A percentile compares a stretch with the other conserved stretches of the same genome.
phyloP scores from a whole-genome alignment of 1,140 invertebrate species.

The Caenorhabditis inopinata region DNA sequence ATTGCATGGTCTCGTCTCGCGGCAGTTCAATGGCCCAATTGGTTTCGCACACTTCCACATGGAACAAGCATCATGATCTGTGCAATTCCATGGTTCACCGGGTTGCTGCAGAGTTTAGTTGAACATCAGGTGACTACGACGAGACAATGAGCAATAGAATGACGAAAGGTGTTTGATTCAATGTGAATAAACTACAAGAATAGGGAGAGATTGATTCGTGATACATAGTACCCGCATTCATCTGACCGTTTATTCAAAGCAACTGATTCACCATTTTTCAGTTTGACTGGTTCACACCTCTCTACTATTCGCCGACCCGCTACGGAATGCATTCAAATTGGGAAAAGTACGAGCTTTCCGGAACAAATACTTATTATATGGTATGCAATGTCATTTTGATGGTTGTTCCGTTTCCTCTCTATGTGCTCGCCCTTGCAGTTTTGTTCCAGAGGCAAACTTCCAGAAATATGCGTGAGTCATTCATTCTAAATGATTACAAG shows the following conservation, averaged over 20 bases:
- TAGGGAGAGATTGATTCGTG: too few species aligned
- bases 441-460: slow-evolving; percentile 47
- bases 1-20: slow-evolving; percentile 53
- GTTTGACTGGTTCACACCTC: slow-evolving; percentile 50
- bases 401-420: slow-evolving; percentile 53
- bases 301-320: slow-evolving; percentile 44
- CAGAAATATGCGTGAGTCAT: slow-evolving; percentile 39
- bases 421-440: slow-evolving; percentile 44
- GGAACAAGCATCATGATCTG: slow-evolving; percentile 47
- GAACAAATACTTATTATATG: slow-evolving; percentile 51
- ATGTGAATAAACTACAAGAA: too few species aligned
- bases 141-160: neutral
- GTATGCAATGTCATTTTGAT: slow-evolving; percentile 51
- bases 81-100: slow-evolving; percentile 50
- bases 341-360: slow-evolving; percentile 39
- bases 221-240: too few species aligned
- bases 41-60: slow-evolving; percentile 48
- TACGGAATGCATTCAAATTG: slow-evolving; percentile 51
- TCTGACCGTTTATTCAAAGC: too few species aligned
- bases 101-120: slow-evolving; percentile 48
- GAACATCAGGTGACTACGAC: slow-evolving; percentile 49
- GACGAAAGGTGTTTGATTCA: neutral
- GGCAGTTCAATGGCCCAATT: slow-evolving; percentile 52
- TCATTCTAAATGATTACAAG: too few species aligned
- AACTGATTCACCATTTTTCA: too few species aligned